These are phyloP conservation scores for Rhegmatorhina hoffmannsi DNA, from an alignment of 2,113 vertebrate genomes.

Conservation along the genomic window DNA sequence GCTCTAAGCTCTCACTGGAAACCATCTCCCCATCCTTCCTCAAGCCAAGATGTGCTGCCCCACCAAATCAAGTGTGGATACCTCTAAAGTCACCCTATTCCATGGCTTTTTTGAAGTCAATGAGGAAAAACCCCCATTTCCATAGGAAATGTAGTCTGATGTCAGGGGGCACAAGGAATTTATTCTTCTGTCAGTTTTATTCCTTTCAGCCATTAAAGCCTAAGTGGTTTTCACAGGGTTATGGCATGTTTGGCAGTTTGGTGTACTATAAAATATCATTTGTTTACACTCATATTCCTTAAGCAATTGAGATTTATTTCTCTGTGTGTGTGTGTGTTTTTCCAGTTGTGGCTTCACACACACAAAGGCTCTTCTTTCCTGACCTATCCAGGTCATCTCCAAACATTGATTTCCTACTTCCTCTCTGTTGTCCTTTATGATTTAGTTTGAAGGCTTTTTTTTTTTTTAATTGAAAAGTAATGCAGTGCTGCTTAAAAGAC, in stretches of 20 bases:
- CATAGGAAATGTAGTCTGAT: neutral
- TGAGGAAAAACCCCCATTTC: neutral
- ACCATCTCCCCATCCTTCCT: neutral
- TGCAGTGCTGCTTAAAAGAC: neutral
- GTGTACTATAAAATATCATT: constrained; percentile 29
- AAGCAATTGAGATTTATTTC: constrained; percentile 30
- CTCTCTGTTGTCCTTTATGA: neutral
- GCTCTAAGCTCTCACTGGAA: neutral
- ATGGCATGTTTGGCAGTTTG: constrained; percentile 29
- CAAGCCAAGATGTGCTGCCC: neutral
- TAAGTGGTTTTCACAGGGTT: constrained; percentile 49
- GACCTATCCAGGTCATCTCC: neutral
- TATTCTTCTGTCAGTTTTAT: constrained; percentile 53
- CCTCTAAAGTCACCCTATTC: neutral
- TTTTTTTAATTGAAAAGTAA: neutral
- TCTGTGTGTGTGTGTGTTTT: neutral
- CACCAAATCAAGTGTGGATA: neutral
- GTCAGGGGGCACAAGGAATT: neutral
- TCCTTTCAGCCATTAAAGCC: neutral
- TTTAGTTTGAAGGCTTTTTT: neutral
- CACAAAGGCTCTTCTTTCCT: neutral
- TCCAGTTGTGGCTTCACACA: neutral
- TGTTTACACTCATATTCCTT: constrained; percentile 38
- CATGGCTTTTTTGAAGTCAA: neutral
- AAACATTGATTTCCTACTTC: neutral